These are phyloP conservation scores for Hippoglossus hippoglossus DNA, from an alignment of 2,797 vertebrate genomes.

Conservation along the genomic window DNA sequence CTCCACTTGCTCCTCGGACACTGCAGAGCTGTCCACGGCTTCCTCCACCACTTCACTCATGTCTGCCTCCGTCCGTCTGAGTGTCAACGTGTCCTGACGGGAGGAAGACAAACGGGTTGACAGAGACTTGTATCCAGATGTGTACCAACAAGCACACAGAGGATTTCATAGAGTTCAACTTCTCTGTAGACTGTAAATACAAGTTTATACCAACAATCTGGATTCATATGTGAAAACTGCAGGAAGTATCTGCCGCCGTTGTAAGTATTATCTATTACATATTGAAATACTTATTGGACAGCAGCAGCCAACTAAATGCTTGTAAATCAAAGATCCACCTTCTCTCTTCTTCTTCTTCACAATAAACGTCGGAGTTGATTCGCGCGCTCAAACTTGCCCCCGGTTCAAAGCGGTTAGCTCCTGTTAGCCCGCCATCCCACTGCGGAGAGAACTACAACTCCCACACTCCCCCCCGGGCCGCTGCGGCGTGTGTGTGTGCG, in stretches of 20 bases:
- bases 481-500: neutral
- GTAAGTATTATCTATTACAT: no score
- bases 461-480: no score
- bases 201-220: no score
- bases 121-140: neutral
- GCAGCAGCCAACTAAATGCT: no score
- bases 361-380: conserved; percentile 13
- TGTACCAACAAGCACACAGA: neutral
- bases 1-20: conserved; percentile 56
- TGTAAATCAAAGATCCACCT: no score
- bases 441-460: no score
- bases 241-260: no score
- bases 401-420: neutral
- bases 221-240: no score
- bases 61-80: neutral
- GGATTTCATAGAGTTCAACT: neutral
- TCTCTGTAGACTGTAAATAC: no score
- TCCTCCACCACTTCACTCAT: conserved; percentile 59
- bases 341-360: neutral
- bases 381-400: conserved; percentile 49
- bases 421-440: neutral
- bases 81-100: neutral
- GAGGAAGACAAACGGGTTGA: neutral
- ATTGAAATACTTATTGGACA: no score
- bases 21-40: conserved; percentile 49